Base-by-base conservation (phyloP, 1,140 invertebrate species). In the Drosophila willistoni region DNA sequence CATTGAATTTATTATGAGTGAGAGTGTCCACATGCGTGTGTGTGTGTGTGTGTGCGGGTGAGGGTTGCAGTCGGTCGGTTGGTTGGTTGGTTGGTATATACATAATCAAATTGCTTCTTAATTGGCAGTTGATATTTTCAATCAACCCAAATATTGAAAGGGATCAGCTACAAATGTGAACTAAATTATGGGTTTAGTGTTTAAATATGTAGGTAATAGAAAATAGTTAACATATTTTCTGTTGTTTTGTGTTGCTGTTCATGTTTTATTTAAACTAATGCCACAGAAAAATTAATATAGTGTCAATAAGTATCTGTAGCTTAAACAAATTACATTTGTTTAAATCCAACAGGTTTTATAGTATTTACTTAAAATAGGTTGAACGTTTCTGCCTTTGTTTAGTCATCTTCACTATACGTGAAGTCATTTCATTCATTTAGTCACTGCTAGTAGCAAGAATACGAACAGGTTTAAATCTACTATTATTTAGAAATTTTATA, bases 1-100 rank as follows among this genome's bases (percentile, higher is more conserved):
- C 63, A 75, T 71, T 75, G 68, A 71, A 81, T 73, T 72, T 76
- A 73, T 77, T 70, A 77, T 73, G 47, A 66, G 47, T 56, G 39
- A 6, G 29, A 29, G 6, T 33, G 19, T 47, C 44, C 19, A n/a
- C 25, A 7, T 68, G 13, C 17, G 17, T 57, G 36, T 22, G 19
- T 22, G 3, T 33, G 36, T 39, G 36, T 41, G 10, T 34, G 34
- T 39, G 13, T 34, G 54, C 25, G n/a, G 39, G 63, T 9, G 6
- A n/a, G 42, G 14, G 14, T 55, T 17, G 2, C 6, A n/a, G 42
- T 55, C 36, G 36, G 54, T 34, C 7, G 39, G 63, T 9, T 4
- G 33, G 42, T 19, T n/a, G 51, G 7, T 3, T 3, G 33, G 34
- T 17, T 36, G 55, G 14, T 63, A 41, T 63, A 60, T 57, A 39